Conservation (phyloP, 23 tunicate species). For the Clavelina lepadiformis region DNA sequence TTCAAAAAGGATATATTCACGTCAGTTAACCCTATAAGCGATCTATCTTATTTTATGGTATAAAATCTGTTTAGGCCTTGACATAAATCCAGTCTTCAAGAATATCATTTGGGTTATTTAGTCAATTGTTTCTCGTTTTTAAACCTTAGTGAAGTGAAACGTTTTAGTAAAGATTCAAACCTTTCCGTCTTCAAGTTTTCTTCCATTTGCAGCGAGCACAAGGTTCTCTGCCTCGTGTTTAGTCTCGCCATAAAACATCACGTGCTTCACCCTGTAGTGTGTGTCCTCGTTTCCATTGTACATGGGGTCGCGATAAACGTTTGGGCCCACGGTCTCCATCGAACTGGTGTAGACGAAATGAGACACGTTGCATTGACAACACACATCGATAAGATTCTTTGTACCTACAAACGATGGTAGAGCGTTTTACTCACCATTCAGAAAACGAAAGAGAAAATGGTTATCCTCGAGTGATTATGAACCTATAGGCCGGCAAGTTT, state of each 20-base stretch:
- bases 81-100: too few relatives aligned
- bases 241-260: neutral
- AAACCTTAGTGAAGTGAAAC: too few relatives aligned
- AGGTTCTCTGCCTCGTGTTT: neutral
- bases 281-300: constrained; percentile 6
- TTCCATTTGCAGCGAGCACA: constrained; percentile 3
- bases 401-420: too few relatives aligned
- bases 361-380: neutral
- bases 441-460: too few relatives aligned
- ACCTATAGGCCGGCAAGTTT: too few relatives aligned
- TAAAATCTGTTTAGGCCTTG: too few relatives aligned
- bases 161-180: neutral
- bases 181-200: neutral
- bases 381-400: neutral
- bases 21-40: too few relatives aligned
- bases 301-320: constrained; percentile 1
- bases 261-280: neutral
- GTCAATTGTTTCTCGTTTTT: too few relatives aligned
- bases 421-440: too few relatives aligned
- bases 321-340: neutral
- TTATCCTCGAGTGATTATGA: too few relatives aligned
- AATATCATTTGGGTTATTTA: too few relatives aligned
- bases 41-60: too few relatives aligned
- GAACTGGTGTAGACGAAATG: constrained; percentile 1
- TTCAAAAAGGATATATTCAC: neutral